Conservation (phyloP, 2,888 invertebrate species). For the Tetheella fluctuosa region DNA sequence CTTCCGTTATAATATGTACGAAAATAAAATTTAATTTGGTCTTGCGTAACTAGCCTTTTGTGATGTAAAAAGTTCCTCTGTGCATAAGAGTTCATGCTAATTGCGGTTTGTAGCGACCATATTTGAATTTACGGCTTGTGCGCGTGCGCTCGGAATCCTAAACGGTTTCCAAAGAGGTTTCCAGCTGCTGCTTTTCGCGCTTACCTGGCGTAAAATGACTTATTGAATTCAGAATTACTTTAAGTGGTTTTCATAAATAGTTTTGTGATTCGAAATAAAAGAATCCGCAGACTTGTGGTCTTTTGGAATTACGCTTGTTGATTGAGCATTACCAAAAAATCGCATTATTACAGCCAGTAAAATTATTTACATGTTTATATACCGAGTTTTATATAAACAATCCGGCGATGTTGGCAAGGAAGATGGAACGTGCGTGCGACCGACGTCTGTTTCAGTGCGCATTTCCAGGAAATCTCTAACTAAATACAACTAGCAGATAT, state of each 20-base stretch:
- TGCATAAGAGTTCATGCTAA: constrained; percentile 63
- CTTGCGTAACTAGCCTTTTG: constrained; percentile 45
- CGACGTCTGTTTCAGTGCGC: constrained; percentile 50
- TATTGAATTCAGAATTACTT: constrained; percentile 46
- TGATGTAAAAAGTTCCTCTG: constrained; percentile 49
- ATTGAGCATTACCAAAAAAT: neutral
- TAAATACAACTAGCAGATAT: constrained; percentile 46
- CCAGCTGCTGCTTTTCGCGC: constrained; percentile 62
- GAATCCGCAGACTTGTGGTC: neutral
- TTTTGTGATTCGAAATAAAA: neutral
- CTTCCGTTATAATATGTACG: constrained; percentile 24
- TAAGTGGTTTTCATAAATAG: constrained; percentile 2
- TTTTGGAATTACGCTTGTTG: neutral
- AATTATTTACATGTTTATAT: constrained; percentile 28
- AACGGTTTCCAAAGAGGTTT: constrained; percentile 58
- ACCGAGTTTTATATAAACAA: constrained; percentile 37
- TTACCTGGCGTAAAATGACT: constrained; percentile 40
- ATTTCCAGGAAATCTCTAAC: constrained; percentile 65
- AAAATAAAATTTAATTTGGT: constrained; percentile 29
- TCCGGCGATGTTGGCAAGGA: constrained; percentile 46
- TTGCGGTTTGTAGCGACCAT: constrained; percentile 74
- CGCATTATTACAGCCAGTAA: constrained; percentile 7
- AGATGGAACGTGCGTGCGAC: constrained; percentile 53
- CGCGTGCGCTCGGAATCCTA: constrained; percentile 66
- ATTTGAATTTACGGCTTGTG: constrained; percentile 69